These are phyloP conservation scores for Leptoteleia sp. DNA, from an alignment of 1,140 invertebrate species.

Conservation along the genomic window DNA sequence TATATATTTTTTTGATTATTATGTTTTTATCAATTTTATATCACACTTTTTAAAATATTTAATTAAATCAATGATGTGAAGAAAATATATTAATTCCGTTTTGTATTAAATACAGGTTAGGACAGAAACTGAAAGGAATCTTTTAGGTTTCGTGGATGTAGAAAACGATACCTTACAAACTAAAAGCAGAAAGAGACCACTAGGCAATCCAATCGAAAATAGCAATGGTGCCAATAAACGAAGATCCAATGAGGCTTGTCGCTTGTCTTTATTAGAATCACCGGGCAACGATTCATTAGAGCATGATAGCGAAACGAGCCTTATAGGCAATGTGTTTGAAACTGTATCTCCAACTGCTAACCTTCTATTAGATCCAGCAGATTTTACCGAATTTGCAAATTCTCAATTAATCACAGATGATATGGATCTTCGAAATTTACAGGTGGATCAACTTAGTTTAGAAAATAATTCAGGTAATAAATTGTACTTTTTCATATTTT, in stretches of 20 bases:
- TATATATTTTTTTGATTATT: too few species aligned
- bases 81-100: neutral
- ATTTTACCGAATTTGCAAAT: constrained; percentile 35
- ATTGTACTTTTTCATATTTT: too few species aligned
- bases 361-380: constrained; percentile 36
- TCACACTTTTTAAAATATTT: too few species aligned
- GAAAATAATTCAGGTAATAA: constrained; percentile 67
- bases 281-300: constrained; percentile 22
- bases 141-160: constrained; percentile 21
- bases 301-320: constrained; percentile 25
- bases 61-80: too few species aligned
- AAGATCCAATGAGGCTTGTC: constrained; percentile 32
- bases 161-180: constrained; percentile 1
- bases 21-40: too few species aligned
- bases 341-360: constrained; percentile 5
- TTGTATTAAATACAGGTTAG: constrained; percentile 10
- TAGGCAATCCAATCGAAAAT: constrained; percentile 20
- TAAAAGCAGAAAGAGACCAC: constrained; percentile 47
- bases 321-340: constrained; percentile 22
- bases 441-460: constrained; percentile 64
- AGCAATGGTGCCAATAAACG: constrained; percentile 38
- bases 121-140: constrained; percentile 35
- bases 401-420: constrained; percentile 41
- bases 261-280: constrained; percentile 6
- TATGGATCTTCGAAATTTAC: constrained; percentile 61